Percentiles rank a stretch among this genome's conserved stretches.
Evolutionary conservation across 2,113 vertebrate genomes (phyloP).

Genomic region (Percina caprodes): DNA sequence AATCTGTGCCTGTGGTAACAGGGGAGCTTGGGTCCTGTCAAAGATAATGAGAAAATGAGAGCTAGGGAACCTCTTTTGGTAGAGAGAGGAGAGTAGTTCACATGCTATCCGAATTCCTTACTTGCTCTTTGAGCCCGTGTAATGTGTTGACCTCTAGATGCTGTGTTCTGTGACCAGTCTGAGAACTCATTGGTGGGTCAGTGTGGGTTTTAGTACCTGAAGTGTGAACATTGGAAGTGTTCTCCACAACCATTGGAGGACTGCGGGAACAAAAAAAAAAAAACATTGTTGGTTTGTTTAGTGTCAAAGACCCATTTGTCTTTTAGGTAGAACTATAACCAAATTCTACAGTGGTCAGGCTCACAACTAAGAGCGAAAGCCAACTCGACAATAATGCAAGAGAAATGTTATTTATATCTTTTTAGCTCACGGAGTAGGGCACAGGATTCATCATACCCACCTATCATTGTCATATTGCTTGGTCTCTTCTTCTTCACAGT

Average conservation of each 20-base stretch:
- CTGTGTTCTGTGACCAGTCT: slow-evolving; percentile 32
- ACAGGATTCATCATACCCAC: slow-evolving; percentile 73
- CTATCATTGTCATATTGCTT: slow-evolving; percentile 87
- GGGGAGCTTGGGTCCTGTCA: slow-evolving; percentile 76
- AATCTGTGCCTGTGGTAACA: slow-evolving; percentile 86
- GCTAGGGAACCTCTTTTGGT: slow-evolving; percentile 48
- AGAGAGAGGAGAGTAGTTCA: slow-evolving; percentile 34
- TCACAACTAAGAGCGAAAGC: neutral
- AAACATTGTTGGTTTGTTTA: neutral
- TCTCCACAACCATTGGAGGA: slow-evolving; percentile 79
- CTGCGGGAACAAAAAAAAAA: slow-evolving; percentile 32
- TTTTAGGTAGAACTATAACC: neutral
- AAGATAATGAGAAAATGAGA: slow-evolving; percentile 53
- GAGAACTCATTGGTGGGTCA: slow-evolving; percentile 47
- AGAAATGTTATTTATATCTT: slow-evolving; percentile 1
- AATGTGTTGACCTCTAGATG: slow-evolving; percentile 68
- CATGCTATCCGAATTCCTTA: neutral
- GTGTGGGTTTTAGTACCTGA: slow-evolving; percentile 69
- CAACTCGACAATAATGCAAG: neutral
- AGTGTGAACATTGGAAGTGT: slow-evolving; percentile 73
- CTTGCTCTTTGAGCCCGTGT: slow-evolving; percentile 63
- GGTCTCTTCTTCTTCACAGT: slow-evolving; percentile 88
- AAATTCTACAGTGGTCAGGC: neutral
- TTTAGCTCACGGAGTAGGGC: neutral
- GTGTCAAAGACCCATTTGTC: neutral